Evolutionary conservation across 2,797 vertebrate genomes (phyloP), one percentile per base, ranked within the genome.

Genomic region (Rousettus madagascariensis): DNA sequence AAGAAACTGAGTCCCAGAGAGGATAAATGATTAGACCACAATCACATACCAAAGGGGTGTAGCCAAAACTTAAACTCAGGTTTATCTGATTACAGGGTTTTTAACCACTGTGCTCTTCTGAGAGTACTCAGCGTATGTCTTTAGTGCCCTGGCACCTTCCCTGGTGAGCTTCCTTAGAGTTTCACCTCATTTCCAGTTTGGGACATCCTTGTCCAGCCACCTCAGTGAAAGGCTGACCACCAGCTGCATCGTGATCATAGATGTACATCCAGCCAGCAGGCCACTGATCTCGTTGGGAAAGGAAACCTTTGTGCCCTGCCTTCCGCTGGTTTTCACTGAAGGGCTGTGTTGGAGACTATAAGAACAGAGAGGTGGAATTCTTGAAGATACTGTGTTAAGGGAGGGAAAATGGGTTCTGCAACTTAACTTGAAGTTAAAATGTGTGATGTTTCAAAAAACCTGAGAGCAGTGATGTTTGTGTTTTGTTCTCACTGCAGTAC

Each of bases 401-500:
- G 61, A 53, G 38, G 55, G 78, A 6, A 51, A 63, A 3, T 65
- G 16, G 72, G 36, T 68, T 69, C 24, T 1, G 26, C 36, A 5
- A 41, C 80, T 63, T 69, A 57, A 53, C 13, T 16, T 38, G 61
- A 51, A 55, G 28, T 71, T 88, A 30, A 53, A 71, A 43, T 43
- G 4, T 63, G 46, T 55, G 4, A 7, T 41, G 19, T 83, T 65
- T 74, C 68, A 6, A 26, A 57, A 86, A 68, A 1, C 8, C 8
- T 20, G 17, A 8, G 2, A 19, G 4, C 22, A 6, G 5, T 33
- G 3, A 63, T 1, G 0, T n/a, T 51, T 97, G 30, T 93, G 59
- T 74, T 86, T 97, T 97, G 57, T 96, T 97, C 82, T 95, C 57
- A 19, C 98, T 98, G 91, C 97, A 99, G 99, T 98, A 99, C 97